Evolutionary conservation across 2,113 vertebrate species (phyloP).

Genomic region (Epinephelus cyanopodus): DNA sequence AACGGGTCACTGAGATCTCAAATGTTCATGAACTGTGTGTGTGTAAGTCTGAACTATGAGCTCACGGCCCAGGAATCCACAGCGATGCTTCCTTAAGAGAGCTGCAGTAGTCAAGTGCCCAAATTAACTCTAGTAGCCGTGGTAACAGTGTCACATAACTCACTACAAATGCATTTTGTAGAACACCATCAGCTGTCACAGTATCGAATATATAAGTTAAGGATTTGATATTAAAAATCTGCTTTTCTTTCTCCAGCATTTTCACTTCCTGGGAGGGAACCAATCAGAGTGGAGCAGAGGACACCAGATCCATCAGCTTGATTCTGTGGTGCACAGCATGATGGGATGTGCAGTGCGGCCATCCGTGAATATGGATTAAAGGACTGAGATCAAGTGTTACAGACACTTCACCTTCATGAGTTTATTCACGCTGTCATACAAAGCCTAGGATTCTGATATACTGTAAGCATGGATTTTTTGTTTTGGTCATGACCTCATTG

Average conservation of each 20-base stretch:
- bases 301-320: not conserved
- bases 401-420: not conserved
- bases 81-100: slow-evolving; percentile 67
- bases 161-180: slow-evolving; percentile 27
- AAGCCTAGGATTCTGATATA: slow-evolving; percentile 20
- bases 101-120: slow-evolving; percentile 66
- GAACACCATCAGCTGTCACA: slow-evolving; percentile 5
- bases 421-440: not conserved
- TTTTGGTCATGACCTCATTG: not conserved
- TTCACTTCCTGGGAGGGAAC: slow-evolving; percentile 12
- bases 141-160: slow-evolving; percentile 66
- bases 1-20: slow-evolving; percentile 40
- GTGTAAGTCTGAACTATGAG: slow-evolving; percentile 77
- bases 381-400: slow-evolving; percentile 10
- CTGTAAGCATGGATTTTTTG: not conserved
- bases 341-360: slow-evolving; percentile 12
- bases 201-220: not conserved
- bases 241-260: slow-evolving; percentile 27
- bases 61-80: slow-evolving; percentile 75
- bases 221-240: slow-evolving; percentile 6
- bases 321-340: slow-evolving; percentile 15
- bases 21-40: slow-evolving; percentile 48
- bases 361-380: slow-evolving; percentile 27
- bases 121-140: slow-evolving; percentile 72
- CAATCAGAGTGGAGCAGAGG: slow-evolving; percentile 22